Evolutionary conservation across 2,888 invertebrate species (phyloP).

Genomic region (Scaptomyza polygonia): DNA sequence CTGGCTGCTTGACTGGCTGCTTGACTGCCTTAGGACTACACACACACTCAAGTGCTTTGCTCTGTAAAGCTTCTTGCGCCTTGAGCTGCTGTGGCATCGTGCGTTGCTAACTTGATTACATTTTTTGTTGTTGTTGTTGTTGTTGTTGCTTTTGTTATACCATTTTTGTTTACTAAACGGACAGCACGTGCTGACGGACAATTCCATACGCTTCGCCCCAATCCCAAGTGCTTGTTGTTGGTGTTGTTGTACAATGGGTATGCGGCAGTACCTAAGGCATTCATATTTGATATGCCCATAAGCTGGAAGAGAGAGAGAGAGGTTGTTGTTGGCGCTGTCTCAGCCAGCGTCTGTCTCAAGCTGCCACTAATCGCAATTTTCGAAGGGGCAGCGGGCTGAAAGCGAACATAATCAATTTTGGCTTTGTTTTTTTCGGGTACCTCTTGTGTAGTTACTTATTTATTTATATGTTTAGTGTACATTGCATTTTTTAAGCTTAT

Average conservation of each 20-base stretch:
- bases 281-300: conserved; percentile 67
- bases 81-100: conserved; percentile 28
- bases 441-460: conserved; percentile 55
- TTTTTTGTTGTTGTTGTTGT: conserved; percentile 36
- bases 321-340: conserved; percentile 35
- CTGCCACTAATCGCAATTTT: conserved; percentile 55
- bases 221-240: conserved; percentile 12
- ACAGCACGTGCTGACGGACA: conserved; percentile 70
- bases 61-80: conserved; percentile 32
- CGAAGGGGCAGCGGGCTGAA: conserved; percentile 42
- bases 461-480: conserved; percentile 52
- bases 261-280: conserved; percentile 57
- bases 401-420: conserved; percentile 49
- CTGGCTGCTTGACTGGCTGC: background rate
- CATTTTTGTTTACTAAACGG: conserved; percentile 72
- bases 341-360: conserved; percentile 37
- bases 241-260: conserved; percentile 36
- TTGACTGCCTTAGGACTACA: conserved; percentile 17
- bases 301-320: conserved; percentile 44
- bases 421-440: conserved; percentile 7
- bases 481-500: conserved; percentile 32
- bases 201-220: conserved; percentile 39
- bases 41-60: conserved; percentile 61
- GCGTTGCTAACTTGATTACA: conserved; percentile 61
- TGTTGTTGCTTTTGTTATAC: conserved; percentile 34